Percentiles rank a stretch among this genome's conserved stretches.
These are phyloP conservation scores for Osedax fenrisi DNA, from an alignment of 2,888 invertebrate genomes.

Conservation along the genomic window DNA sequence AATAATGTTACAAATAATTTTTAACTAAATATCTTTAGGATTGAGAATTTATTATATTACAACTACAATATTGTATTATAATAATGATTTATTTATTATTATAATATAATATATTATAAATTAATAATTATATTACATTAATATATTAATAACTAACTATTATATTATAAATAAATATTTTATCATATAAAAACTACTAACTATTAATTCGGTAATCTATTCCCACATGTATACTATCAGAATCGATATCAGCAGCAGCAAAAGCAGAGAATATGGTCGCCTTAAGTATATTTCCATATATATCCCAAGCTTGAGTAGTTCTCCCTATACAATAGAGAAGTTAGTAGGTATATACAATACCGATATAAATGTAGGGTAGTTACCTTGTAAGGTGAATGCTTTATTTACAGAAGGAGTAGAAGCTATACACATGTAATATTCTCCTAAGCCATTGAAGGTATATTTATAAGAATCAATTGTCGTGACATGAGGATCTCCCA, in stretches of 20 bases:
- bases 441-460: slow-evolving; percentile 12
- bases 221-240: neutral
- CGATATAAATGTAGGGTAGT: too few species aligned
- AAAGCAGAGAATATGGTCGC: neutral
- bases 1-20: too few species aligned
- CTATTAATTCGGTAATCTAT: neutral
- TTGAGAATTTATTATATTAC: too few species aligned
- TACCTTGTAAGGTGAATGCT: neutral
- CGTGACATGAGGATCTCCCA: slow-evolving; percentile 8
- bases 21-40: too few species aligned
- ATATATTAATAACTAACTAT: neutral
- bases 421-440: neutral
- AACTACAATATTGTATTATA: neutral
- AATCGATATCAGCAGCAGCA: neutral
- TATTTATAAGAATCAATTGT: neutral
- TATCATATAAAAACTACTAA: neutral
- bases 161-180: neutral
- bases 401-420: neutral
- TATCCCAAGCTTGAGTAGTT: neutral
- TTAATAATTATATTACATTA: neutral
- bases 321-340: too few species aligned
- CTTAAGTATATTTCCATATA: neutral
- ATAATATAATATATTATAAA: too few species aligned
- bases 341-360: too few species aligned
- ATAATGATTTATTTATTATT: too few species aligned